Percentiles rank a stretch among this genome's conserved stretches.
These are phyloP conservation scores for Nycticryphes semicollaris DNA, from an alignment of 2,113 vertebrate genomes.

Conservation along the genomic window DNA sequence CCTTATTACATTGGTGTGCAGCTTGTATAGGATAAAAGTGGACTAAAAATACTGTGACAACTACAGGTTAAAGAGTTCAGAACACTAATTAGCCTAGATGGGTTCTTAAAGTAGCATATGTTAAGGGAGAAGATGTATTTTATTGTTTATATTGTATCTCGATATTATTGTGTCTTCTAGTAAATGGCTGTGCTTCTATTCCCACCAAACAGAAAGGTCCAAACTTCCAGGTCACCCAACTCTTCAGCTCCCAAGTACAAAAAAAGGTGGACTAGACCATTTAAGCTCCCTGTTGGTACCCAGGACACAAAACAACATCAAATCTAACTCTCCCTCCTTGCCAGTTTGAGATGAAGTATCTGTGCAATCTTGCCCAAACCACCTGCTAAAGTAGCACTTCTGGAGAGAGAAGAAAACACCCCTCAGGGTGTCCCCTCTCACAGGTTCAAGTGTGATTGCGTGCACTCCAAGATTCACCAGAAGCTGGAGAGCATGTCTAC, in stretches of 20 bases:
- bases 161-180: not conserved
- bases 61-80: not conserved
- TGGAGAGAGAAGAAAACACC: not conserved
- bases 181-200: not conserved
- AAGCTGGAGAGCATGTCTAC: not conserved
- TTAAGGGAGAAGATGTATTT: not conserved
- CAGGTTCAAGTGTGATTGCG: not conserved
- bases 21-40: not conserved
- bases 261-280: not conserved
- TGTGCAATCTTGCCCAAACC: not conserved
- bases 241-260: not conserved
- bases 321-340: not conserved
- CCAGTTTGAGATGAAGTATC: not conserved
- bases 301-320: not conserved
- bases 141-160: not conserved
- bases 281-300: not conserved
- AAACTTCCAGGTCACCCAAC: not conserved
- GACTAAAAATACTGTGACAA: not conserved
- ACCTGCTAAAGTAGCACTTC: not conserved
- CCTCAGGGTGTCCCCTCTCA: fast-evolving
- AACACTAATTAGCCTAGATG: not conserved
- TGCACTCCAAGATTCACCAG: not conserved
- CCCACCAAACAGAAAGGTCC: fast-evolving
- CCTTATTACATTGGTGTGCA: not conserved
- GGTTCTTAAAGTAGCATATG: not conserved